A percentile compares a stretch with the other conserved stretches of the same genome.
Conservation (phyloP, 2,797 vertebrate genomes). For the Falco peregrinus region DNA sequence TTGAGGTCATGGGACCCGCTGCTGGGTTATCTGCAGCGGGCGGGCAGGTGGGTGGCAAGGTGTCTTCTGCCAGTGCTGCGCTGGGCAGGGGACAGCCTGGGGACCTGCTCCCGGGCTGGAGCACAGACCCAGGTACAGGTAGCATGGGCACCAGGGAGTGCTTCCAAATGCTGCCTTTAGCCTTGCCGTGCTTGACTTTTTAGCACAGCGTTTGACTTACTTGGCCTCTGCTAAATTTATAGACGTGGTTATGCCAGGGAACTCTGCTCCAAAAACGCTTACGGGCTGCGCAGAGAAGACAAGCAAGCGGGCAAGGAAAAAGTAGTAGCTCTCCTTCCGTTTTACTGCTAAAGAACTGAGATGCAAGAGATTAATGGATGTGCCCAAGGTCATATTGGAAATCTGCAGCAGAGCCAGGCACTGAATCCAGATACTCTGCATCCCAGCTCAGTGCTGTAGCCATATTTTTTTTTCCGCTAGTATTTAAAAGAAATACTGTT, state of each 20-base stretch:
- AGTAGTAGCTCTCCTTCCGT: slow-evolving; percentile 30
- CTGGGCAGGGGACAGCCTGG: not conserved
- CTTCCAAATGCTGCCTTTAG: not conserved
- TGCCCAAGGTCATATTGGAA: slow-evolving; percentile 69
- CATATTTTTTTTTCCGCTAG: not conserved
- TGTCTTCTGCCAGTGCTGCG: rapidly evolving
- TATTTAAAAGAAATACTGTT: slow-evolving; percentile 41
- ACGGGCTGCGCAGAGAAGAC: not conserved
- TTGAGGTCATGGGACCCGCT: not conserved
- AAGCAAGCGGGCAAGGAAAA: slow-evolving; percentile 5
- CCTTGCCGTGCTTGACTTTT: not conserved
- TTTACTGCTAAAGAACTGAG: slow-evolving; percentile 47
- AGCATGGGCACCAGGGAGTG: not conserved
- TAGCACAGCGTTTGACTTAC: not conserved
- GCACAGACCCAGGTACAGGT: not conserved
- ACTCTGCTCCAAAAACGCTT: not conserved
- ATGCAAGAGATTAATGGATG: slow-evolving; percentile 64
- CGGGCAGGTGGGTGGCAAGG: not conserved
- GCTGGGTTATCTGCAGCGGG: not conserved
- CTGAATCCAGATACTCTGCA: slow-evolving; percentile 47
- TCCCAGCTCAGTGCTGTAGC: not conserved
- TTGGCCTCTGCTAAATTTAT: slow-evolving; percentile 15
- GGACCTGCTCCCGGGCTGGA: not conserved
- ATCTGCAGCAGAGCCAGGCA: slow-evolving; percentile 16
- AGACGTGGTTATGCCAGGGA: slow-evolving; percentile 5